Conservation (phyloP, 2,113 vertebrate species). For the Platysternon megacephalum region DNA sequence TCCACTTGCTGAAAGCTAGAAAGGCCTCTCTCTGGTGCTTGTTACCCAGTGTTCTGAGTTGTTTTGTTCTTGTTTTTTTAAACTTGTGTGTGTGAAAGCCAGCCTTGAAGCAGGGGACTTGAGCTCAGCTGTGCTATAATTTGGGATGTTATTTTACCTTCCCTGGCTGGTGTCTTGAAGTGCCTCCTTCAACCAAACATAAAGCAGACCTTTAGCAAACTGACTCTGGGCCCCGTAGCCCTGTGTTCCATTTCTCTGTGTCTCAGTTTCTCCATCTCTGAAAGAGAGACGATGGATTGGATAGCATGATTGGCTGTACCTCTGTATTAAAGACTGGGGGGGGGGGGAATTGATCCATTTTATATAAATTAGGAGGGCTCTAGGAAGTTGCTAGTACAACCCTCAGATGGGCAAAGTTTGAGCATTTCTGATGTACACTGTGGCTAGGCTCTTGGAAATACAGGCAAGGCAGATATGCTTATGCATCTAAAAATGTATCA, state of each 20-base stretch:
- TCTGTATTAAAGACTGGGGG: neutral
- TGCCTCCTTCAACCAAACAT: neutral
- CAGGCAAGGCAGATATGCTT: neutral
- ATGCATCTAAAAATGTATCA: neutral
- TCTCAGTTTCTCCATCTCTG: neutral
- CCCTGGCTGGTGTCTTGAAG: neutral
- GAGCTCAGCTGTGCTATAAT: neutral
- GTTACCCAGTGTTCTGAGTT: neutral
- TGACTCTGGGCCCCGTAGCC: neutral
- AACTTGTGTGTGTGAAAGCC: neutral
- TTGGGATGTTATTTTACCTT: neutral
- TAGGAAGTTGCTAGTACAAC: neutral
- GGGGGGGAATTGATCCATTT: neutral
- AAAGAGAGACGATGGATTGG: neutral
- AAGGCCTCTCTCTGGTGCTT: neutral
- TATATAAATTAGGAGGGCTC: neutral
- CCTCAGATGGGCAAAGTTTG: neutral
- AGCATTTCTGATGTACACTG: neutral
- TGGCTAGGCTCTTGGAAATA: neutral
- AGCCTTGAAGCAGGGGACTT: neutral
- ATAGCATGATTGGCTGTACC: rapidly evolving
- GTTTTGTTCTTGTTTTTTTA: neutral
- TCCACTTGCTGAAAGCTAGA: neutral
- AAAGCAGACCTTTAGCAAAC: neutral
- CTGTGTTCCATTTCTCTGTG: neutral